Base-by-base conservation (phyloP, 2,888 invertebrate species). In the Steinernema hermaphroditum region DNA sequence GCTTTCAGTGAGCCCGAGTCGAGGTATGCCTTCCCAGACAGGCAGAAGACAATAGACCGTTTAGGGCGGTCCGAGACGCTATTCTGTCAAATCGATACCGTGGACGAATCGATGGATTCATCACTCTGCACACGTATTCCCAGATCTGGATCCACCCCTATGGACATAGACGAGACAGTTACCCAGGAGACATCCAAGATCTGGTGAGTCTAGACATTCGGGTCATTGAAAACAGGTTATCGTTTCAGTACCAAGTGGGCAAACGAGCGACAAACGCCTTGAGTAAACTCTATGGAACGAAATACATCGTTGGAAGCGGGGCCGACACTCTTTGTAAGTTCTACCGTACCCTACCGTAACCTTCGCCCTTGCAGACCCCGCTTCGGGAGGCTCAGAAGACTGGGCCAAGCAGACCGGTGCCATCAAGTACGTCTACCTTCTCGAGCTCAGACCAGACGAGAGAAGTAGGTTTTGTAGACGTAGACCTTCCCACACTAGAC, bases 91-190 rank as follows among this genome's bases (percentile, higher is more conserved):
- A 69, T 9, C 79, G 81, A 8, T 81, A 83, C 75, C 77, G 78
- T 1, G 82, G 82, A 6, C 73, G 84, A 6, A 77, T 86, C n/a
- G 84, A 86, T 68, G 86, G 83, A 6, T 86, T 86, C 75, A 77
- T 86, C 19, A 86, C 86, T 0, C 74, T 86, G 22, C 86, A 86
- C 75, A 84, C 86, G 1, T 86, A 86, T 73, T 83, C 85, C 6
- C 86, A 86, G 68, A 75, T 86, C 12, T 86, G 85, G 85, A 84
- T 85, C n/a, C 84, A 87, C 74, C 84, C 86, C 6, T 86, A 80
- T 77, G 83, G 83, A n/a, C 86, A 86, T 69, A 68, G 72, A 69
- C 22, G 46, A 84, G 82, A 83, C 75, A 79, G 79, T 24, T 86
- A 86, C 74, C 86, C 86, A 0, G 81, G 81, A 37, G 85, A 86